Percentiles rank a stretch among this genome's conserved stretches.
phyloP scores from a whole-genome alignment of 2,113 vertebrate species.

The Benitochromis conjunctus region DNA sequence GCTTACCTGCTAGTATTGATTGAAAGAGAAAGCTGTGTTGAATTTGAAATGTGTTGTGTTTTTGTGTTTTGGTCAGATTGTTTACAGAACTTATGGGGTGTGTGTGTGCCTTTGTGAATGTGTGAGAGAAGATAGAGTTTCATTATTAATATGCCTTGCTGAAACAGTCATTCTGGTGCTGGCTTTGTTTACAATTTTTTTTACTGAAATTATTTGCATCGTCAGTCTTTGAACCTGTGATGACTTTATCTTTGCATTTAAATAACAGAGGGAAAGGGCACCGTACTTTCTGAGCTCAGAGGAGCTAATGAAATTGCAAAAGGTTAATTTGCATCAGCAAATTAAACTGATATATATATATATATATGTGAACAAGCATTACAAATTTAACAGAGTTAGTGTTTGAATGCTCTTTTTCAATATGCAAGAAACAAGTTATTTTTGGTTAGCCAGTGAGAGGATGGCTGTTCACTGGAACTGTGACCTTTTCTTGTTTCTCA shows the following conservation, averaged over 20 bases:
- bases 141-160: neutral
- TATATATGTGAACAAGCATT: neutral
- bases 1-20: neutral
- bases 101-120: neutral
- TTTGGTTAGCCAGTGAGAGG: neutral
- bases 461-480: neutral
- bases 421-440: neutral
- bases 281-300: neutral
- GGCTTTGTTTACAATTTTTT: neutral
- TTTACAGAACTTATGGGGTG: neutral
- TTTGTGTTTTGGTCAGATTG: neutral
- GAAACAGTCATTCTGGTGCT: neutral
- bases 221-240: neutral
- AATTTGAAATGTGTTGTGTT: neutral
- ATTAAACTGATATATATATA: neutral
- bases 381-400: neutral
- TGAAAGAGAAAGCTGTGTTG: neutral
- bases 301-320: neutral
- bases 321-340: constrained; percentile 18
- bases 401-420: neutral
- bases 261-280: neutral
- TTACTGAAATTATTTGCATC: constrained; percentile 15
- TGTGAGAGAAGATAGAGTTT: neutral
- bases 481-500: neutral
- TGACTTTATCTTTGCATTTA: neutral